Conservation (phyloP, 2,888 invertebrate species). For the Beris morrisii region DNA sequence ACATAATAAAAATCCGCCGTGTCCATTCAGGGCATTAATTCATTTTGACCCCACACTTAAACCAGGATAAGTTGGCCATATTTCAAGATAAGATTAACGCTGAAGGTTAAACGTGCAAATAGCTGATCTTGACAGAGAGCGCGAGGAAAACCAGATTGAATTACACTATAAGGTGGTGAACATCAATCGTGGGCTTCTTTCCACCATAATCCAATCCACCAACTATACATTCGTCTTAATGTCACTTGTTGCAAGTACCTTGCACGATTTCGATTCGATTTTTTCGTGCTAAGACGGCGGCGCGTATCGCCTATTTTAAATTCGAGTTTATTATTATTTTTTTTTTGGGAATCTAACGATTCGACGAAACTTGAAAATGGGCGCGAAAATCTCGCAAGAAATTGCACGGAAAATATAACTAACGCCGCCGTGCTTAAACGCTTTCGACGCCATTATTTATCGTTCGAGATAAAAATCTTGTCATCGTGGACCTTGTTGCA, state of each 20-base stretch:
- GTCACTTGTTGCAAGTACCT: constrained; percentile 19
- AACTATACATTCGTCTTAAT: constrained; percentile 22
- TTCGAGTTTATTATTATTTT: no score
- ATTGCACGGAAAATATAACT: constrained; percentile 8
- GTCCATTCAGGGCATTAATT: constrained; percentile 16
- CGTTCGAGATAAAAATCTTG: constrained; percentile 34
- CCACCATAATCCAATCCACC: not conserved
- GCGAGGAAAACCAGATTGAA: constrained; percentile 11
- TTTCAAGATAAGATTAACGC: constrained; percentile 31
- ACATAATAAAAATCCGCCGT: no score
- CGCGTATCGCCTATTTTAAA: no score
- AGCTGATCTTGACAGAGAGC: constrained; percentile 21
- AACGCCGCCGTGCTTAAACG: constrained; percentile 15
- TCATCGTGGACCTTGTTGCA: constrained; percentile 30
- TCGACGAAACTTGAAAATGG: no score
- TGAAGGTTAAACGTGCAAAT: constrained; percentile 26
- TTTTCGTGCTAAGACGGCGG: no score
- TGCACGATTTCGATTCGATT: no score
- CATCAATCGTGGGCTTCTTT: constrained; percentile 20
- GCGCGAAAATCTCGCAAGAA: not conserved
- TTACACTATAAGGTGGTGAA: constrained; percentile 25
- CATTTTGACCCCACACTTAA: constrained; percentile 16
- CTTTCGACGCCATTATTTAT: constrained; percentile 31
- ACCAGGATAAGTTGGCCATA: constrained; percentile 13
- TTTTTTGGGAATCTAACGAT: no score